Conservation (phyloP, 2,113 vertebrate genomes). For the Tragelaphus buxtoni region DNA sequence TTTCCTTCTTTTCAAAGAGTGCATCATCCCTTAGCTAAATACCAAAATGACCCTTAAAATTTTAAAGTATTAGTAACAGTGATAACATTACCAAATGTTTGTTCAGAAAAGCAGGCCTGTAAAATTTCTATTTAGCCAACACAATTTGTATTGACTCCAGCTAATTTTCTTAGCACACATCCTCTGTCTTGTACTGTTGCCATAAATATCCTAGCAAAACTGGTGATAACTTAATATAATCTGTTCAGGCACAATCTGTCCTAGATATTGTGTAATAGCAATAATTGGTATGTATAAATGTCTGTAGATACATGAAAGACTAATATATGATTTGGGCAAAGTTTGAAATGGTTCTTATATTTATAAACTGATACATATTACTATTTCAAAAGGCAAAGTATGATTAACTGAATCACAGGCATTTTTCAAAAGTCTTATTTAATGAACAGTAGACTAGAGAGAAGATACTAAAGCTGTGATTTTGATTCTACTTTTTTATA, state of each 20-base stretch:
- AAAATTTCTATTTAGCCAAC: neutral
- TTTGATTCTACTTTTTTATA: neutral
- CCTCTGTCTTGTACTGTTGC: neutral
- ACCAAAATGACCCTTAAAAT: neutral
- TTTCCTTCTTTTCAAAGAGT: neutral
- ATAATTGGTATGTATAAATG: neutral
- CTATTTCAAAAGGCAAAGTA: conserved; percentile 9
- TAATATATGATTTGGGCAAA: neutral
- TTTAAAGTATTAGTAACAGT: neutral
- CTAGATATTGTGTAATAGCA: neutral
- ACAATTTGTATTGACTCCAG: neutral
- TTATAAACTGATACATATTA: neutral
- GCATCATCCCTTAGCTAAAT: neutral
- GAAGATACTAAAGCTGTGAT: neutral
- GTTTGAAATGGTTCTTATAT: neutral
- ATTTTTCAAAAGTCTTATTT: neutral
- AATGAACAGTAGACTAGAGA: neutral
- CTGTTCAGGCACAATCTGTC: neutral
- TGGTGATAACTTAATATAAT: neutral
- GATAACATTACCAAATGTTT: neutral
- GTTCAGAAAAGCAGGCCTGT: neutral
- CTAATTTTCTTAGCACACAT: neutral
- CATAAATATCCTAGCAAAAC: neutral
- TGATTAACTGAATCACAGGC: neutral
- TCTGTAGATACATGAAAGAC: neutral